Conservation (phyloP, 2,113 vertebrate genomes). For the Cochlearius cochlearius region DNA sequence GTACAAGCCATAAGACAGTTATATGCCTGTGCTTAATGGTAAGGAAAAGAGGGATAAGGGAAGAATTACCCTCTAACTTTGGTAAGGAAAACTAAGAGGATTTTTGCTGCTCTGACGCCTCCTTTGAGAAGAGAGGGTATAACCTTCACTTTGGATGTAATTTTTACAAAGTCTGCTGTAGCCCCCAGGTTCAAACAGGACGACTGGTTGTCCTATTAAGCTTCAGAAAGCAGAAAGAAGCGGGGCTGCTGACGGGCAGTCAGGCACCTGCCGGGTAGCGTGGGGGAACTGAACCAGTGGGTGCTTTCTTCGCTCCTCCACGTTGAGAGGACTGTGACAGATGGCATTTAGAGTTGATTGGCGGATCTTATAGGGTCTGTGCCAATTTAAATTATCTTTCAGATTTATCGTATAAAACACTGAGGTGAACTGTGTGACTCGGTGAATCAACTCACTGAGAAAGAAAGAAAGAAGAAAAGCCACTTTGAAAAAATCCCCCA, state of each 20-base stretch:
- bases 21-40: not conserved
- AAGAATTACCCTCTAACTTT: not conserved
- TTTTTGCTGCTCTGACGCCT: not conserved
- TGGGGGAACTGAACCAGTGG: conserved; percentile 12
- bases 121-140: not conserved
- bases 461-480: not conserved
- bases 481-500: not conserved
- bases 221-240: not conserved
- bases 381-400: conserved; percentile 49
- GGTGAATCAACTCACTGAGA: not conserved
- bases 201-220: not conserved
- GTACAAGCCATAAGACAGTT: not conserved
- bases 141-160: not conserved
- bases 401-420: not conserved
- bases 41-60: not conserved
- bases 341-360: conserved; percentile 57
- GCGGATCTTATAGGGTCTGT: not conserved
- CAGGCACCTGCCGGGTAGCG: not conserved
- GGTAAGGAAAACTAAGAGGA: not conserved
- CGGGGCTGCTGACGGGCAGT: not conserved
- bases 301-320: conserved; percentile 34
- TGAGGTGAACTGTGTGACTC: not conserved
- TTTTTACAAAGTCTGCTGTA: not conserved
- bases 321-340: conserved; percentile 18
- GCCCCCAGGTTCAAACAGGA: not conserved